Conservation (phyloP, 2,888 invertebrate species). For the Cancer borealis region DNA sequence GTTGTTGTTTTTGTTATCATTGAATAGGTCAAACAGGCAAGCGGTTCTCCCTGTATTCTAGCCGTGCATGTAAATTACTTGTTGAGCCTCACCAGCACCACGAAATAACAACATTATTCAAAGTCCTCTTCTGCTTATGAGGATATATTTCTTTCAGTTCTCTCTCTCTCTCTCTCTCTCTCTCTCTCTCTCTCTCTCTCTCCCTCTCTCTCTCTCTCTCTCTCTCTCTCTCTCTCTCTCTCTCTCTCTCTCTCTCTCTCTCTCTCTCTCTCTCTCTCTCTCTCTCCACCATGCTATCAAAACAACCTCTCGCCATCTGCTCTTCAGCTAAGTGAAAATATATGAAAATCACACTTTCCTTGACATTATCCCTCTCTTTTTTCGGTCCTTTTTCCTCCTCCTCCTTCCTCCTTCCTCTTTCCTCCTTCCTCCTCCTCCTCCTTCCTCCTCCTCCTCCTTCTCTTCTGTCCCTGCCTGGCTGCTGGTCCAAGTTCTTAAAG, state of each 20-base stretch:
- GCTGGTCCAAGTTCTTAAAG: neutral
- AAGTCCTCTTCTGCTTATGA: neutral
- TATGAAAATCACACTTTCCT: neutral
- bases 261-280: neutral
- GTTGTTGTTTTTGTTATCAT: too few relatives aligned
- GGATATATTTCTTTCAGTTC: neutral
- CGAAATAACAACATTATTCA: neutral
- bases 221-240: constrained; percentile 1
- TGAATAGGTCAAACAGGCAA: too few relatives aligned
- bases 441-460: neutral
- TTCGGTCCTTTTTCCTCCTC: neutral
- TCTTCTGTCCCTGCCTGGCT: neutral
- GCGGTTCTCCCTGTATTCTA: neutral
- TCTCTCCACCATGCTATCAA: neutral
- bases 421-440: neutral
- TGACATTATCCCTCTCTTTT: neutral
- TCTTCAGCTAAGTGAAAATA: neutral
- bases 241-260: constrained; percentile 11
- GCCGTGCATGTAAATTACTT: neutral
- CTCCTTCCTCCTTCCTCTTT: neutral
- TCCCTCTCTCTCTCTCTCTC: neutral
- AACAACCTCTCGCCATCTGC: neutral
- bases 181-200: neutral
- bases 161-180: neutral
- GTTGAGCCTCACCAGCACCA: neutral